A percentile compares a stretch with the other conserved stretches of the same genome.
Conservation (phyloP, 2,888 invertebrate genomes). For the Corbicula japonica region DNA sequence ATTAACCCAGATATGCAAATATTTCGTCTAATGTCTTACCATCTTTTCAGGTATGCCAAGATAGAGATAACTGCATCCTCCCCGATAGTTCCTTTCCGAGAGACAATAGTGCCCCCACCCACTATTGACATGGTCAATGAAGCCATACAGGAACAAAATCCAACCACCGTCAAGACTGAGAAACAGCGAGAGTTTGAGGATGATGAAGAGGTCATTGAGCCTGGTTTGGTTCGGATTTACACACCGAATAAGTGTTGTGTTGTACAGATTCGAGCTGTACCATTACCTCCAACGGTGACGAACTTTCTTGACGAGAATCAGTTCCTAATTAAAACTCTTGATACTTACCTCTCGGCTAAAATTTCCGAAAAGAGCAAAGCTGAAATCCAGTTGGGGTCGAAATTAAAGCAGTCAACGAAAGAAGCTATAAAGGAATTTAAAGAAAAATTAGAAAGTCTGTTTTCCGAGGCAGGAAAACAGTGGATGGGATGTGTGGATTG, state of each 20-base stretch:
- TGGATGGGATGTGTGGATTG: constrained; percentile 86
- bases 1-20: too few relatives aligned
- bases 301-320: constrained; percentile 91
- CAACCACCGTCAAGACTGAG: constrained; percentile 55
- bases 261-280: constrained; percentile 92
- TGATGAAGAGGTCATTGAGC: constrained; percentile 73
- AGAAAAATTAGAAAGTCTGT: constrained; percentile 89
- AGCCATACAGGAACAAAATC: constrained; percentile 89
- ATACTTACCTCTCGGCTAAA: constrained; percentile 83
- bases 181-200: constrained; percentile 75
- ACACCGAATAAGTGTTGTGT: constrained; percentile 92
- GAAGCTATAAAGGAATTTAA: constrained; percentile 86
- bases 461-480: constrained; percentile 89
- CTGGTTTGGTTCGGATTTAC: constrained; percentile 86
- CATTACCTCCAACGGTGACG: constrained; percentile 92
- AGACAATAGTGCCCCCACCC: constrained; percentile 95
- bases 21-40: neutral
- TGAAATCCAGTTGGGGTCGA: constrained; percentile 41
- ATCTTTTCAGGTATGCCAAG: constrained; percentile 89
- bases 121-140: constrained; percentile 95
- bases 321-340: constrained; percentile 91
- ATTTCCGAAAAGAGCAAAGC: constrained; percentile 44
- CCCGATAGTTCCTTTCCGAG: constrained; percentile 98
- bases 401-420: constrained; percentile 71
- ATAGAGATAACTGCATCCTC: constrained; percentile 94